A percentile compares a stretch with the other conserved stretches of the same genome.
Conservation (phyloP, 2,888 invertebrate species). For the Coleophora deauratella region DNA sequence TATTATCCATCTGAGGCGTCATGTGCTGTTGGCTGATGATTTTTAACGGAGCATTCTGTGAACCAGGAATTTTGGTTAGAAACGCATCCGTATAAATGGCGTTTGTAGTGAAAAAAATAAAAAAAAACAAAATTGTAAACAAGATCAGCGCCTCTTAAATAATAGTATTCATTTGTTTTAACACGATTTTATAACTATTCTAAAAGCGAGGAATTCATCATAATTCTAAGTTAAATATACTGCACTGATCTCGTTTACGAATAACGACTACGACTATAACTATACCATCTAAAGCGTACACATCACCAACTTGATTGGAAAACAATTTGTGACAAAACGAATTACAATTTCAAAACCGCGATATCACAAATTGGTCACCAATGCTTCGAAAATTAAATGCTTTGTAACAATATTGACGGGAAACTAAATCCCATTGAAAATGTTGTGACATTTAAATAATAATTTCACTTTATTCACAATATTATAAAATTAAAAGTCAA, state of each 20-base stretch:
- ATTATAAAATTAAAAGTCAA: too few relatives aligned
- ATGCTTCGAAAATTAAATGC: conserved; percentile 42
- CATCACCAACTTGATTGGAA: neutral
- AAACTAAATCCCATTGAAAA: neutral
- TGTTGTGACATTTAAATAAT: too few relatives aligned
- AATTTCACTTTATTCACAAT: too few relatives aligned
- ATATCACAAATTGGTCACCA: conserved; percentile 28
- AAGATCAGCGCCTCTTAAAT: too few relatives aligned
- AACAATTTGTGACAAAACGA: neutral
- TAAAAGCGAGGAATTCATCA: neutral
- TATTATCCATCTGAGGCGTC: too few relatives aligned
- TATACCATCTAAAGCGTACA: too few relatives aligned
- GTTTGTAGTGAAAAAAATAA: too few relatives aligned
- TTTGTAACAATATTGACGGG: conserved; percentile 23
- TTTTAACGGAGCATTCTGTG: conserved; percentile 31
- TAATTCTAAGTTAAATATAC: neutral
- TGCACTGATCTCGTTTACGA: too few relatives aligned
- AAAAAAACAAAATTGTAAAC: neutral
- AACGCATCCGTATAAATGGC: conserved; percentile 33
- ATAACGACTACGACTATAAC: too few relatives aligned
- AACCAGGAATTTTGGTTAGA: conserved; percentile 42
- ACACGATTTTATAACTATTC: neutral
- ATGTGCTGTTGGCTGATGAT: conserved; percentile 2
- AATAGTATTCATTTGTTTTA: neutral
- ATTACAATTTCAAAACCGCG: conserved; percentile 6